Percentiles rank a stretch among this genome's conserved stretches.
Conservation (phyloP, 1,140 invertebrate species). For the Orius insidiosus region DNA sequence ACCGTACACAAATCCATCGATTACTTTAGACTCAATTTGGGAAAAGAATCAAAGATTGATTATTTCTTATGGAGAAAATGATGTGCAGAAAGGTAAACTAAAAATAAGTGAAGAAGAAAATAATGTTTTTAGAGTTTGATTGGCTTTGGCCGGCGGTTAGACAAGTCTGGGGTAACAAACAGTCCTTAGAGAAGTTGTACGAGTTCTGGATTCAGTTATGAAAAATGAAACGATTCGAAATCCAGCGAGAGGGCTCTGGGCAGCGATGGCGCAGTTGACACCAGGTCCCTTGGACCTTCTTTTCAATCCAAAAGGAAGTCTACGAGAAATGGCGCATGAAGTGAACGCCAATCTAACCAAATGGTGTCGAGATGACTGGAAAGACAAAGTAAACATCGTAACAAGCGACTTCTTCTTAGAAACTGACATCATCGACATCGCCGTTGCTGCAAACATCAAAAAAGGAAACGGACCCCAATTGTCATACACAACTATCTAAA, state of each 20-base stretch:
- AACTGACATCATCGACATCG: constrained; percentile 51
- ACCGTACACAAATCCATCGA: constrained; percentile 28
- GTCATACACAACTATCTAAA: no score
- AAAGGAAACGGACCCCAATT: constrained; percentile 9
- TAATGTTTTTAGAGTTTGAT: constrained; percentile 33
- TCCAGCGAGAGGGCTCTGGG: constrained; percentile 40
- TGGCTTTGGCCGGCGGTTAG: constrained; percentile 53
- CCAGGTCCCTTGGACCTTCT: constrained; percentile 49
- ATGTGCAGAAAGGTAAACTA: constrained; percentile 30
- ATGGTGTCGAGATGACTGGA: constrained; percentile 39
- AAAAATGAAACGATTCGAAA: constrained; percentile 24
- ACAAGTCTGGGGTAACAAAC: constrained; percentile 48
- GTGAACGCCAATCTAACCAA: constrained; percentile 48
- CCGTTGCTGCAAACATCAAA: constrained; percentile 22
- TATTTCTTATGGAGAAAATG: constrained; percentile 43
- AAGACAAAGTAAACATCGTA: constrained; percentile 48
- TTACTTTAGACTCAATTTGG: constrained; percentile 42
- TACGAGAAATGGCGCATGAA: constrained; percentile 47
- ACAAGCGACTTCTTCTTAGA: constrained; percentile 63
- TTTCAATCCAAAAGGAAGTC: constrained; percentile 36
- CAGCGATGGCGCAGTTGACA: constrained; percentile 66
- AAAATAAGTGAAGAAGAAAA: constrained; percentile 11
- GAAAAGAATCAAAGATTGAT: constrained; percentile 38
- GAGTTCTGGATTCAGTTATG: constrained; percentile 34
- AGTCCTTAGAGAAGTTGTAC: constrained; percentile 31